Evolutionary conservation across 2,888 invertebrate species (phyloP).

Genomic region (Caenorhabditis macrosperma): DNA sequence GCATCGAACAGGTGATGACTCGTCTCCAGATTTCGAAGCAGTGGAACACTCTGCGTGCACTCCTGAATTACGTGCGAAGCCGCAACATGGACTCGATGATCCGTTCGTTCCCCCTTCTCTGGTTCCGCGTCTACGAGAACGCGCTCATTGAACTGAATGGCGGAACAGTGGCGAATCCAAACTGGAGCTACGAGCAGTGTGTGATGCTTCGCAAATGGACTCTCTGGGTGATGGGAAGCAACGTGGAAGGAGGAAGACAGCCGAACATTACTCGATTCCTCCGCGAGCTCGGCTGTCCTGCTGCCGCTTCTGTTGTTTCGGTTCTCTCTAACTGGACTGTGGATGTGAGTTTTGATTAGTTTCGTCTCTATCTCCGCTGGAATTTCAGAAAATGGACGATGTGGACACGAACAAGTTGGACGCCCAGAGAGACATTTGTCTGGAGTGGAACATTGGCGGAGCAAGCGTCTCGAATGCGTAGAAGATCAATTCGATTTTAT

Average conservation of each 20-base stretch:
- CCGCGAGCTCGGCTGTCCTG: slow-evolving; percentile 43
- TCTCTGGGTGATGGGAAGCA: slow-evolving; percentile 51
- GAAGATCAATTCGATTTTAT: slow-evolving; percentile 4
- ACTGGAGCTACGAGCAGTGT: slow-evolving; percentile 49
- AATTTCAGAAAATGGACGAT: slow-evolving; percentile 52
- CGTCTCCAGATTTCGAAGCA: slow-evolving; percentile 51
- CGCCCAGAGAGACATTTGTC: slow-evolving; percentile 21
- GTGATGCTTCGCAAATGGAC: slow-evolving; percentile 52
- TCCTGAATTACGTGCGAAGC: slow-evolving; percentile 35
- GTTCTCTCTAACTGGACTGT: slow-evolving; percentile 42
- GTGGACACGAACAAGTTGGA: slow-evolving; percentile 23
- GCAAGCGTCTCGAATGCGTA: slow-evolving; percentile 20
- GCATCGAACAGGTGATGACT: slow-evolving; percentile 52
- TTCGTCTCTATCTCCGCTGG: not conserved
- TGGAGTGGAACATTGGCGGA: slow-evolving; percentile 19
- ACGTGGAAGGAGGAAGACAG: slow-evolving; percentile 51
- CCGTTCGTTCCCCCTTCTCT: slow-evolving; percentile 46
- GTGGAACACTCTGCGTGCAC: slow-evolving; percentile 32
- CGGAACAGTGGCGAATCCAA: slow-evolving; percentile 6
- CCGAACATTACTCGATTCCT: slow-evolving; percentile 35
- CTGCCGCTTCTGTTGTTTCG: slow-evolving; percentile 43
- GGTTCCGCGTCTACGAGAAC: slow-evolving; percentile 59
- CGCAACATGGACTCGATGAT: slow-evolving; percentile 35
- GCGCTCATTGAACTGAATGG: slow-evolving; percentile 41
- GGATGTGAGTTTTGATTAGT: slow-evolving; percentile 11